Evolutionary conservation across 2,113 vertebrate genomes (phyloP).

Genomic region (Myrmecobius fasciatus): DNA sequence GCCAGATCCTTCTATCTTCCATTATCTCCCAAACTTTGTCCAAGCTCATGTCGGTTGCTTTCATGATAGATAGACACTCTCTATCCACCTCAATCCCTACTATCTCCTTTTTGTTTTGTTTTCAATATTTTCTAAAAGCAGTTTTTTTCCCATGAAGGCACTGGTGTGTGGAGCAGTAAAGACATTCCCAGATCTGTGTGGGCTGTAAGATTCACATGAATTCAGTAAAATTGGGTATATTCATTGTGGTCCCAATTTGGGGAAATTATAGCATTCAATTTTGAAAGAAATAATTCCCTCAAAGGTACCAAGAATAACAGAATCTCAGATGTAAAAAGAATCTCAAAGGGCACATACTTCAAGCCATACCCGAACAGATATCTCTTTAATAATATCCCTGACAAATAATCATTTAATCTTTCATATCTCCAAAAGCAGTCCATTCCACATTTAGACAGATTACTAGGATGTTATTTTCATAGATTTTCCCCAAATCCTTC

Average conservation of each 20-base stretch:
- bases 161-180: constrained; percentile 7
- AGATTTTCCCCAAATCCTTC: background rate
- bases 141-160: background rate
- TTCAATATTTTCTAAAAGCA: background rate
- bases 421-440: background rate
- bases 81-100: background rate
- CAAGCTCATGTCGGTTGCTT: background rate
- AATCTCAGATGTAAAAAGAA: background rate
- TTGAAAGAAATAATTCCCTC: background rate
- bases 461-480: background rate
- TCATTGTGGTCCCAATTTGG: constrained; percentile 58
- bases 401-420: background rate
- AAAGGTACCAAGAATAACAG: background rate
- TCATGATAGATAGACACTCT: background rate
- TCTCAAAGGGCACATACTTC: background rate
- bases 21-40: background rate
- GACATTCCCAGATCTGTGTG: background rate
- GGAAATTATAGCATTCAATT: background rate
- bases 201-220: constrained; percentile 13
- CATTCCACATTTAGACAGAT: background rate
- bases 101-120: background rate
- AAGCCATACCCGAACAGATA: background rate
- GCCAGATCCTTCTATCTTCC: background rate
- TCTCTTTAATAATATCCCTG: background rate
- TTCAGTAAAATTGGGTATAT: background rate